Base-by-base conservation (phyloP, 2,113 vertebrate genomes). In the Rhizomys pruinosus region DNA sequence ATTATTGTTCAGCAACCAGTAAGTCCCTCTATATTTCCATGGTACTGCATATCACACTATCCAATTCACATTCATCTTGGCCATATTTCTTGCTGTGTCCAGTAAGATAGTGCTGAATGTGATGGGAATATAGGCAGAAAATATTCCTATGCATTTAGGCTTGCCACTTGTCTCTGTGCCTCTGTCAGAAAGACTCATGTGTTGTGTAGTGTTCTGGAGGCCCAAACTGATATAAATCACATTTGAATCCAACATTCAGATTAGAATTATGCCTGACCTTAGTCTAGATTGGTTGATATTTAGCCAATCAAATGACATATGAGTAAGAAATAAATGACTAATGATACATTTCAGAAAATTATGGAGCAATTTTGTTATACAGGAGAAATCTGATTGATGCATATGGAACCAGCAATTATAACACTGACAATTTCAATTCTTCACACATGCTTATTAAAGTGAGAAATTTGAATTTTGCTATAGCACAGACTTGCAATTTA, bases 401-500 rank as follows among this genome's bases (percentile, higher is more conserved):
- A 73, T 20, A 81, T 74, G 37, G 6, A 39, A 61, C n/a, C 1
- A 97, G 88, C 9, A 32, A 34, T 80, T 91, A 91, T 74, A 89
- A 57, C 52, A 80, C 57, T 91, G 57, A 90, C 5, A 91, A 87
- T 84, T 94, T 93, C 52, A 74, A 39, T 42, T 79, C 32, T 90
- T 61, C 22, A 91, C 42, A 63, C 25, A 79, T 39, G 39, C 63
- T 72, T 82, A 66, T 93, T 37, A 74, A 96, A 93, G 44, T 79
- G 71, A 90, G 57, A 94, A 89, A 76, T 32, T 92, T 89, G 55
- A 87, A 73, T 96, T 95, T 93, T 91, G 73, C n/a, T 91, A 57
- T 16, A 92, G 87, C 44, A 77, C 90, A 72, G 91, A 95, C 93
- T 93, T 73, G 76, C 91, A 78, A 84, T 94, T 95, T 87, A n/a